A percentile compares a stretch with the other conserved stretches of the same genome.
Evolutionary conservation across 1,140 invertebrate genomes (phyloP).

Genomic region (Heliothis subflexa): DNA sequence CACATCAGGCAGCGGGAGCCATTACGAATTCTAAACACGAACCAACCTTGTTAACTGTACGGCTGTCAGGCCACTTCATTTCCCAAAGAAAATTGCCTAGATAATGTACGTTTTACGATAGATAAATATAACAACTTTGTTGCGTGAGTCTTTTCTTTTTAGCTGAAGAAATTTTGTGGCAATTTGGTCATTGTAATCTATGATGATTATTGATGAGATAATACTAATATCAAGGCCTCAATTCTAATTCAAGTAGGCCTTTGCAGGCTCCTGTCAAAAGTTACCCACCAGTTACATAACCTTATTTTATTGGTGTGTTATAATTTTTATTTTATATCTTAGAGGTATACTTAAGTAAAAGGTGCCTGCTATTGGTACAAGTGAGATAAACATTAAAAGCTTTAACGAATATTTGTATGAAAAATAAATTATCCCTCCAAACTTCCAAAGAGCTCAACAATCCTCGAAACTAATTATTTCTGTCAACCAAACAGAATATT

Average conservation of each 20-base stretch:
- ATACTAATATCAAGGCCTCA: too few species aligned
- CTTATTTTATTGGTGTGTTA: too few species aligned
- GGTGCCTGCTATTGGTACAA: too few species aligned
- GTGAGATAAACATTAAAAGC: too few species aligned
- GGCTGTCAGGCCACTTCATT: conserved; percentile 48
- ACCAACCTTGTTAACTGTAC: conserved; percentile 48
- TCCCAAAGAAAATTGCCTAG: conserved; percentile 49
- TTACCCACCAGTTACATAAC: too few species aligned
- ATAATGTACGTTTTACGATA: conserved; percentile 36
- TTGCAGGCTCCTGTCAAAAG: too few species aligned
- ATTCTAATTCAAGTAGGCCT: too few species aligned
- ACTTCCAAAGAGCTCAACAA: background rate
- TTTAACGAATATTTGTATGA: background rate
- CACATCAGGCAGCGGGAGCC: conserved; percentile 43
- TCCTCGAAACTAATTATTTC: conserved; percentile 4
- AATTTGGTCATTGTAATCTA: too few species aligned
- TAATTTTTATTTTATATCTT: too few species aligned
- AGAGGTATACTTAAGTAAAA: too few species aligned
- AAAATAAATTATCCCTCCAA: background rate
- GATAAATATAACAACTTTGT: conserved; percentile 19
- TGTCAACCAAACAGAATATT: background rate
- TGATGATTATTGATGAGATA: too few species aligned
- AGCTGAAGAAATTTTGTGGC: background rate
- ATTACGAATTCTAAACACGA: conserved; percentile 48
- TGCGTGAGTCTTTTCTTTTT: background rate